These are phyloP conservation scores for Drosophila austrosaltans DNA, from an alignment of 2,888 invertebrate genomes.

Conservation along the genomic window DNA sequence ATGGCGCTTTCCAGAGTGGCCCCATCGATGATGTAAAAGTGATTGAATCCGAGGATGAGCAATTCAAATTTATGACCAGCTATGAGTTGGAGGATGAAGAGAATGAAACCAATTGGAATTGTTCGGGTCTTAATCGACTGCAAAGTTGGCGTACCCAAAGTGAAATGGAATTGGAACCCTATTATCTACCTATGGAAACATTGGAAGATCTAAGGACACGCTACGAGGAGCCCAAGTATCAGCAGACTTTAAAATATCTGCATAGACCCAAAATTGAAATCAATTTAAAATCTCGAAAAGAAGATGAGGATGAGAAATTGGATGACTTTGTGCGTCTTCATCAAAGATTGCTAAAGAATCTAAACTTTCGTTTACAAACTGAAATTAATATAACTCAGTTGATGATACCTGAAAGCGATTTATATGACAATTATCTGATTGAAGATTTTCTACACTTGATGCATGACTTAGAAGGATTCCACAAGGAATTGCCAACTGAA, in stretches of 20 bases:
- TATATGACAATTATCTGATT: conserved; percentile 75
- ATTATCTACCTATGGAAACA: conserved; percentile 28
- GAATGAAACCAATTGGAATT: conserved; percentile 51
- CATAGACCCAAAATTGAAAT: conserved; percentile 53
- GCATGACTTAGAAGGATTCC: conserved; percentile 51
- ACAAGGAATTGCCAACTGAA: conserved; percentile 48
- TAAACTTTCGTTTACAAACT: conserved; percentile 68
- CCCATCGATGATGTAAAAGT: conserved; percentile 83
- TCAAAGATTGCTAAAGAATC: conserved; percentile 62
- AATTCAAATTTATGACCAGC: conserved; percentile 83
- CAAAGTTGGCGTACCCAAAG: conserved; percentile 68
- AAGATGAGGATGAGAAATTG: conserved; percentile 57
- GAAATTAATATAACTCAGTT: conserved; percentile 78
- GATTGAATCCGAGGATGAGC: conserved; percentile 40
- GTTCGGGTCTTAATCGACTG: conserved; percentile 58
- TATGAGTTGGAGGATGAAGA: conserved; percentile 47
- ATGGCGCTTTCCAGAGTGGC: conserved; percentile 83
- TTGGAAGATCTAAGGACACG: conserved; percentile 39
- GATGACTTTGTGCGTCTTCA: conserved; percentile 25
- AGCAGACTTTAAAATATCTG: conserved; percentile 53
- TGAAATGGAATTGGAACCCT: conserved; percentile 24
- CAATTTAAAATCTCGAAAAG: conserved; percentile 53
- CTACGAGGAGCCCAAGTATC: conserved; percentile 48
- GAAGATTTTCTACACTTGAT: conserved; percentile 74
- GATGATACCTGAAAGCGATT: conserved; percentile 78